Percentiles rank a stretch among this genome's conserved stretches.
Conservation (phyloP, 2,888 invertebrate species). For the Andrena praecox region DNA sequence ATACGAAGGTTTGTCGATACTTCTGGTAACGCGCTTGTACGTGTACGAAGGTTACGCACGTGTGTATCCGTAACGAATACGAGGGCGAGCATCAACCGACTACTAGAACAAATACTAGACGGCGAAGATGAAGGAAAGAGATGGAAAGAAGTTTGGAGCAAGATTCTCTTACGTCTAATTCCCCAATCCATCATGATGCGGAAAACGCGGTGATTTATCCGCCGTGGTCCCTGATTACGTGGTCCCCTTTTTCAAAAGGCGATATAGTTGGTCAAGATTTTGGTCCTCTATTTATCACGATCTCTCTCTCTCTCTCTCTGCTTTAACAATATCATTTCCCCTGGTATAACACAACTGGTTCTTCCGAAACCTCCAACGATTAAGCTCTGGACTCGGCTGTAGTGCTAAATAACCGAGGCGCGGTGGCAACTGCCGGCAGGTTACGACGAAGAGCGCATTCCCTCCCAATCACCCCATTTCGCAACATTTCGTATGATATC, state of each 20-base stretch:
- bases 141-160: neutral
- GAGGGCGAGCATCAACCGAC: neutral
- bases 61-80: neutral
- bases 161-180: constrained; percentile 88
- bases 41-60: constrained; percentile 8
- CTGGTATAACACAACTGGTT: neutral
- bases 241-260: constrained; percentile 29
- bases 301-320: neutral
- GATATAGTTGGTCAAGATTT: constrained; percentile 12
- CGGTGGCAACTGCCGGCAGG: neutral
- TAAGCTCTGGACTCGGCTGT: neutral
- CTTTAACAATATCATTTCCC: neutral
- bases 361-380: neutral
- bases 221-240: constrained; percentile 33
- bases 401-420: neutral
- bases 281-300: constrained; percentile 30
- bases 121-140: neutral
- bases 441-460: neutral
- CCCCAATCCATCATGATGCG: constrained; percentile 91
- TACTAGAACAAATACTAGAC: neutral
- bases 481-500: neutral
- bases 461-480: constrained; percentile 14
- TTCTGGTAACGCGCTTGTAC: neutral
- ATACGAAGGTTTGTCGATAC: neutral
- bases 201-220: constrained; percentile 5